Percentiles rank a stretch among this genome's conserved stretches.
phyloP scores from a whole-genome alignment of 2,797 vertebrate species.

The Gymnocypris eckloni region DNA sequence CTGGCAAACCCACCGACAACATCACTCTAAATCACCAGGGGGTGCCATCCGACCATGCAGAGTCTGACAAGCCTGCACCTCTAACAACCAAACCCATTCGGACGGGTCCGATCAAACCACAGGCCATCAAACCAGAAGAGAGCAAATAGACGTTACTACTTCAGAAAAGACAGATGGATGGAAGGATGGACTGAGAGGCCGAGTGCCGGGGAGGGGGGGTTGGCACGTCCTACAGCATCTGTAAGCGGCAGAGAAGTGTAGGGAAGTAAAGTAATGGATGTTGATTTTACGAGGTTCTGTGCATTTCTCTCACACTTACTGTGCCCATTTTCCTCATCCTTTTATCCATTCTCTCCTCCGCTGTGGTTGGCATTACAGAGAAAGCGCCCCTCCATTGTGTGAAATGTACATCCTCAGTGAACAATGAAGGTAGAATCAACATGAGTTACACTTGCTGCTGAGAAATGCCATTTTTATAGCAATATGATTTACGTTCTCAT shows the following conservation, averaged over 20 bases:
- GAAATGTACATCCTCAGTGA: slow-evolving; percentile 51
- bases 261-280: slow-evolving; percentile 48
- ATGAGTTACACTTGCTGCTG: slow-evolving; percentile 52
- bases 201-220: not conserved
- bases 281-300: slow-evolving; percentile 55
- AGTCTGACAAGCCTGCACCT: slow-evolving; percentile 85
- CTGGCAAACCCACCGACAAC: slow-evolving; percentile 80
- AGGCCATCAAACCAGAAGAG: slow-evolving; percentile 98
- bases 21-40: slow-evolving; percentile 79
- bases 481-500: slow-evolving; percentile 7
- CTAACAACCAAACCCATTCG: slow-evolving; percentile 89
- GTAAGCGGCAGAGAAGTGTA: slow-evolving; percentile 51
- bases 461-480: slow-evolving; percentile 50
- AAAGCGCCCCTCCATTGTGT: slow-evolving; percentile 44
- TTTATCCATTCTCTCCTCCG: slow-evolving; percentile 59
- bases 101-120: slow-evolving; percentile 99
- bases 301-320: slow-evolving; percentile 53
- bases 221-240: slow-evolving; percentile 4
- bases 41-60: slow-evolving; percentile 68
- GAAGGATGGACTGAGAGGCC: slow-evolving; percentile 29
- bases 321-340: slow-evolving; percentile 55
- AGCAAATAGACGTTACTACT: slow-evolving; percentile 80
- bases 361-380: slow-evolving; percentile 56
- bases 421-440: slow-evolving; percentile 49
- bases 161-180: slow-evolving; percentile 27